A percentile compares a stretch with the other conserved stretches of the same genome.
Evolutionary conservation across 2,113 vertebrate species (phyloP).

Genomic region (Balaenoptera acutorostrata): DNA sequence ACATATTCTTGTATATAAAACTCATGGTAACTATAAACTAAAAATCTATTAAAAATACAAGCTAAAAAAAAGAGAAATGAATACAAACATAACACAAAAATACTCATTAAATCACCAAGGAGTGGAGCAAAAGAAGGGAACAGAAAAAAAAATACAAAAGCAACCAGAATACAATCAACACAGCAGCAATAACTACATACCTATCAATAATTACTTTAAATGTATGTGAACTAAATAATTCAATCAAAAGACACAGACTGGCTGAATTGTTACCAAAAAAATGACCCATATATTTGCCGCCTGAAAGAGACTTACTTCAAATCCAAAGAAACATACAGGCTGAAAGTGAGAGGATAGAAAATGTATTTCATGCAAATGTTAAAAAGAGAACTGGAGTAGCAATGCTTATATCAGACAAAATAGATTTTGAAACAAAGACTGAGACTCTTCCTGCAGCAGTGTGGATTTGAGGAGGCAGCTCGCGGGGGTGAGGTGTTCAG

Average conservation of each 20-base stretch:
- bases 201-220: not conserved
- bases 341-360: not conserved
- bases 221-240: not conserved
- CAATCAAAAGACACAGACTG: not conserved
- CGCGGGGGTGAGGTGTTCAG: too few relatives aligned
- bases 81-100: not conserved
- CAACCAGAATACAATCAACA: not conserved
- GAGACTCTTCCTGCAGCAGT: too few relatives aligned
- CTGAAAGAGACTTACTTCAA: not conserved
- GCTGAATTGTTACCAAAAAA: not conserved
- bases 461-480: too few relatives aligned
- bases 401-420: not conserved
- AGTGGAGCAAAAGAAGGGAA: not conserved
- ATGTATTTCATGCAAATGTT: not conserved
- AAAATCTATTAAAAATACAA: not conserved
- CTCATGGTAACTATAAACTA: not conserved
- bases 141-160: not conserved
- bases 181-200: not conserved
- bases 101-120: not conserved
- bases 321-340: not conserved
- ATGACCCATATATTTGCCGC: not conserved
- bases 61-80: not conserved
- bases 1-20: not conserved
- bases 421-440: not conserved
- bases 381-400: not conserved